These are phyloP conservation scores for Anhinga rufa DNA, from an alignment of 2,113 vertebrate species.

Conservation along the genomic window DNA sequence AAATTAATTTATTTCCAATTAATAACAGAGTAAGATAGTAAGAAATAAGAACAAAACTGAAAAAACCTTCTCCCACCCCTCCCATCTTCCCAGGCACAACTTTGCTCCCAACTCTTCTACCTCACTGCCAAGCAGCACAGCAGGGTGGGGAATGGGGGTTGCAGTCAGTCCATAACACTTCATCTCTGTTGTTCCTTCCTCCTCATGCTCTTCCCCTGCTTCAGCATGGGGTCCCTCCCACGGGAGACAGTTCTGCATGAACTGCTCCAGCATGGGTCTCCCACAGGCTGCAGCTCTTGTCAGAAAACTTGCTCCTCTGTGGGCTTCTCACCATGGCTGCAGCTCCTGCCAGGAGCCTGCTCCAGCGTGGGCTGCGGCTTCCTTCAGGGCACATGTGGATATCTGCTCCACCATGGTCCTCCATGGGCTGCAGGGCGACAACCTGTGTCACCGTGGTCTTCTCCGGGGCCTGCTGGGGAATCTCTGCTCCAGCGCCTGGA, in stretches of 20 bases:
- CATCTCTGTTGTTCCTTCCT: background rate
- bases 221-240: background rate
- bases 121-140: rapidly evolving
- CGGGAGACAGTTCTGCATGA: background rate
- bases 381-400: background rate
- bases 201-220: background rate
- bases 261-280: background rate
- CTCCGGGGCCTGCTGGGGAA: background rate
- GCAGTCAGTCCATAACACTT: background rate
- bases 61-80: background rate
- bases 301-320: background rate
- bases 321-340: background rate
- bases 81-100: background rate
- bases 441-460: background rate
- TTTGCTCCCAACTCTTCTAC: background rate
- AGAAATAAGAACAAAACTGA: background rate
- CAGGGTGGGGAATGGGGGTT: background rate
- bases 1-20: background rate
- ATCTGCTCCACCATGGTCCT: background rate
- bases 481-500: background rate
- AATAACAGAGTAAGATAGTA: background rate
- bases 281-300: background rate
- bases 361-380: background rate
- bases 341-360: background rate
- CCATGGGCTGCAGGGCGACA: background rate